Evolutionary conservation across 2,797 vertebrate species (phyloP).

Genomic region (Acanthornis magna): DNA sequence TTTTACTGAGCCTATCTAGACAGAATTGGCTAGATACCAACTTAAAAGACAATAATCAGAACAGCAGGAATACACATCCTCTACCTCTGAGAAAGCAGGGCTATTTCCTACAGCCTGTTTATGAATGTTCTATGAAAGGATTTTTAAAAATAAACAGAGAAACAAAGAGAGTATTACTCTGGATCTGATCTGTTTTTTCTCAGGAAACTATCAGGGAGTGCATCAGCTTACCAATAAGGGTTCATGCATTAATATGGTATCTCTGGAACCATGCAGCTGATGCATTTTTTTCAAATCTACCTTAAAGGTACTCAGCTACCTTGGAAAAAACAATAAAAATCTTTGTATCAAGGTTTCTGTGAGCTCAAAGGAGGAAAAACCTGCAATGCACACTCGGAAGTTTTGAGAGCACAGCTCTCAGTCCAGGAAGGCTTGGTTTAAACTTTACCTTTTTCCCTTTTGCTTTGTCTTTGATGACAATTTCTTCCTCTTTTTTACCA

Average conservation of each 20-base stretch:
- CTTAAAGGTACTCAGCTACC: background rate
- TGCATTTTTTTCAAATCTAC: background rate
- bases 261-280: background rate
- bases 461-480: constrained; percentile 92
- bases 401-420: background rate
- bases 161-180: background rate
- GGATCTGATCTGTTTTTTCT: background rate
- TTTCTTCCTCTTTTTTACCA: constrained; percentile 76
- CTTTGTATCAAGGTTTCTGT: background rate
- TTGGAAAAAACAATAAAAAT: background rate
- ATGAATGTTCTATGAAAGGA: background rate
- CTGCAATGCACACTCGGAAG: accelerated
- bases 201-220: background rate
- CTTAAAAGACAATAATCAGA: background rate
- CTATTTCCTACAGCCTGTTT: background rate
- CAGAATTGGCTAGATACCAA: background rate
- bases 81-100: background rate
- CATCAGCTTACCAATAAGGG: background rate
- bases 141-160: background rate
- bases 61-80: background rate
- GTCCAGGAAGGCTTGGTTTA: background rate
- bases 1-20: background rate
- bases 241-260: background rate
- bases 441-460: constrained; percentile 93
- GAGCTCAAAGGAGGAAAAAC: background rate